Base-by-base conservation (phyloP, 92 coral and sea anemone genomes). In the Palythoa heliodiscus region DNA sequence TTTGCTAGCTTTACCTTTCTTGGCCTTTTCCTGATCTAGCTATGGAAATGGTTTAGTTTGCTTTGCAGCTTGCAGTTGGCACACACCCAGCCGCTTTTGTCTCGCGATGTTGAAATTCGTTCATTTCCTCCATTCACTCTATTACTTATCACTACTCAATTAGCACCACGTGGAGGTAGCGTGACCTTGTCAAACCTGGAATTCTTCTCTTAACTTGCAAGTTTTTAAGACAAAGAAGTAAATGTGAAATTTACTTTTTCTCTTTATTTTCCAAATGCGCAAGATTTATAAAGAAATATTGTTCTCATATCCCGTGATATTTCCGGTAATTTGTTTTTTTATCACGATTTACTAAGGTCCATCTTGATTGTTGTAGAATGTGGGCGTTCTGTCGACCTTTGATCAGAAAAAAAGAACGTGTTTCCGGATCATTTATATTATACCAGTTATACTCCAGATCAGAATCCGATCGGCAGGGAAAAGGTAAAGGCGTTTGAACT, bases 151-250 rank as follows among this genome's bases (percentile, higher is more conserved):
- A 76, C 35, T 29, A 29, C 35, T 29, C 35, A 29, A 29, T 76
- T 16, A 22, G 7, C 19, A 60, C 81, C 67, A 60, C 81, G 57
- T 53, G 81, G 81, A 8, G 83, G 83, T 77, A 58, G 71, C 71
- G 70, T 58, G 83, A 77, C 83, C 52, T n/a, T 15, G 64, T n/a
- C 2, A 58, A 54, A 58, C n/a, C 1, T 58, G 5, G 17, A 58
- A 58, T 4, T 15, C n/a, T 15, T n/a, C 5, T 58, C 50, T 43
- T 43, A 3, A 5, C 5, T 58, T 13, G 7, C 20, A 71, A 37
- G 5, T 71, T 71, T 35, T 17, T 2, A 39, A 15, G 16, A 8
- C 50, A 38, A 39, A 35, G 3, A 14, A n/a, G 6, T 16, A 15
- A 58, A 15, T 58, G 1, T 2, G 17, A 58, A 43, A 43, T 5